Base-by-base conservation (phyloP, 35 echinoderm and acorn worm species). In the Ptychodera flava region DNA sequence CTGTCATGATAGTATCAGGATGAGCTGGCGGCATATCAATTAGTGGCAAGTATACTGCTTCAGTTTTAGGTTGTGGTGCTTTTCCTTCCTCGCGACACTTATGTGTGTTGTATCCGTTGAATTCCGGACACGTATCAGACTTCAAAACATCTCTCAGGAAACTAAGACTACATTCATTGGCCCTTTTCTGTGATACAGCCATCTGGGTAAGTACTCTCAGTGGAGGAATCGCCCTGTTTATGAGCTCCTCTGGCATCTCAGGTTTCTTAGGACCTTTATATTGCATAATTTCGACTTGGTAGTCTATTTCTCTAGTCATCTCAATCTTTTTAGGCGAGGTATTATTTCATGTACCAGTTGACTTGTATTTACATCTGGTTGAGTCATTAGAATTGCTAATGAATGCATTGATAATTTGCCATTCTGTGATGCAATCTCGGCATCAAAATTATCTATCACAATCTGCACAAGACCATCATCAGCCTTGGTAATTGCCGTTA, bases 401-500 rank as follows among this genome's bases (percentile, higher is more conserved):
- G 87, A 78, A 88, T 94, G 92, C 1, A 89, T 94, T 30, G 92
- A 83, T 16, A 34, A 16, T 37, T 87, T 79, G 16, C 92, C 92
- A 88, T 91, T 91, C 31, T 30, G 92, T 0, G 92, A 94, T 14
- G 84, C 34, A 30, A 91, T 94, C 15, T 94, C 35, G 30, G 92
- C 36, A 91, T 94, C 88, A 80, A 94, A 94, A 64, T 94, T 94
- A 36, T 94, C 89, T 31, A 38, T 89, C 0, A 94, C 85, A 83
- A 88, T 82, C 37, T 91, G 92, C 22, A 94, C 89, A 0, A 94
- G 36, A 0, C 91, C 87, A 37, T 80, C 77, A 34, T 36, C 29
- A 31, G 86, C 32, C 28, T 83, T 81, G 12, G 86, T 88, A 33
- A 83, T 82, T 35, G 33, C 90, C 29, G 79, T 75, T 32, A 88